A percentile compares a stretch with the other conserved stretches of the same genome.
Evolutionary conservation across 2,888 invertebrate genomes (phyloP).

Genomic region (Drosophila suboccidentalis): DNA sequence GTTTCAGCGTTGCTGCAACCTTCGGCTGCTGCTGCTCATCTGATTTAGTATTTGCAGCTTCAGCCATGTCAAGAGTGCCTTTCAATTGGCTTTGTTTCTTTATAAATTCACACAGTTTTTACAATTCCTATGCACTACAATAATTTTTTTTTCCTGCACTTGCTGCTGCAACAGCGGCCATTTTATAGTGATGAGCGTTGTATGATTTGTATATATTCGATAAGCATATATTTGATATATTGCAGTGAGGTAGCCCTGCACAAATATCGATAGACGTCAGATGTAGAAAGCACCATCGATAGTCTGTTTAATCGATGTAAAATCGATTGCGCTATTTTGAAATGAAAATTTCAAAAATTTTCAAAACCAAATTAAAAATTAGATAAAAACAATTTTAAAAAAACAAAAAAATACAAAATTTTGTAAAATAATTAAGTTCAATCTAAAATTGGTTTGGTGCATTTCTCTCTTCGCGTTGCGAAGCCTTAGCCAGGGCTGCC

Average conservation of each 20-base stretch:
- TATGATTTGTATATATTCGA: constrained; percentile 21
- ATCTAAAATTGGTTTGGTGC: too few species aligned
- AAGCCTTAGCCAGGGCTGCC: too few species aligned
- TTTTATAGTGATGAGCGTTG: constrained; percentile 62
- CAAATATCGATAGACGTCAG: neutral
- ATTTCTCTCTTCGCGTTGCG: too few species aligned
- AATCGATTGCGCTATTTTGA: too few species aligned
- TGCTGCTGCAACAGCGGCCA: constrained; percentile 63
- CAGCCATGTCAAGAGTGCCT: constrained; percentile 41
- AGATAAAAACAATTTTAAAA: too few species aligned
- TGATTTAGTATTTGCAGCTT: constrained; percentile 31
- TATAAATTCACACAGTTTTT: constrained; percentile 3
- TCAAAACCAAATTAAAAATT: too few species aligned
- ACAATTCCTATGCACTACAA: constrained; percentile 37
- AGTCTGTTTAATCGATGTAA: too few species aligned
- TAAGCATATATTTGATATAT: constrained; percentile 2
- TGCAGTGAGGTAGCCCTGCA: constrained; percentile 1
- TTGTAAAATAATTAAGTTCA: too few species aligned
- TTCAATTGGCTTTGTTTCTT: constrained; percentile 4
- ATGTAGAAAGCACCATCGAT: constrained; percentile 2
- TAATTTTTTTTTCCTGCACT: constrained; percentile 60
- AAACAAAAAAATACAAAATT: too few species aligned
- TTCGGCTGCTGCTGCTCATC: constrained; percentile 15
- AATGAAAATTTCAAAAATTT: too few species aligned
- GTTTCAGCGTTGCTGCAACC: constrained; percentile 10